These are phyloP conservation scores for Drosophila anceps DNA, from an alignment of 2,888 invertebrate genomes.

Conservation along the genomic window DNA sequence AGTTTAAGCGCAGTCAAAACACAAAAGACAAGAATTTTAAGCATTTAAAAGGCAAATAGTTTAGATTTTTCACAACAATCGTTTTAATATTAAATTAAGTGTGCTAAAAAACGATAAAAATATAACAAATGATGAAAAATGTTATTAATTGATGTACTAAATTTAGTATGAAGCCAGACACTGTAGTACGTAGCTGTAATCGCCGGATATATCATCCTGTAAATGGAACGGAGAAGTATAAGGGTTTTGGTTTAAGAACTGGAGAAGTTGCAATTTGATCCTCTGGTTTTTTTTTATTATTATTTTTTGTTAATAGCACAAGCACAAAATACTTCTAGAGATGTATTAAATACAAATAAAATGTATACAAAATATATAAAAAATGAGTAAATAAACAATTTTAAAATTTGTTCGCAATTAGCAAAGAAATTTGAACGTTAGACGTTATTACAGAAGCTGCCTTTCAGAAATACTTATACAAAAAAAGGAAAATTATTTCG, in stretches of 20 bases:
- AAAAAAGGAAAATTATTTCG: neutral
- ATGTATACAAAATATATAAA: constrained; percentile 75
- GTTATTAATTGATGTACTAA: constrained; percentile 15
- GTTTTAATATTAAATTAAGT: constrained; percentile 33
- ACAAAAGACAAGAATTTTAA: constrained; percentile 7
- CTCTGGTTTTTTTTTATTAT: constrained; percentile 56
- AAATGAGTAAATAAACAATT: constrained; percentile 40
- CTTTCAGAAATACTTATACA: constrained; percentile 31
- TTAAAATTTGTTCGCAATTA: constrained; percentile 10
- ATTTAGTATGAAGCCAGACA: constrained; percentile 81
- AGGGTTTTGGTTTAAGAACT: constrained; percentile 36
- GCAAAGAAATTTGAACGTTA: constrained; percentile 30
- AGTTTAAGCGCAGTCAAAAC: constrained; percentile 6
- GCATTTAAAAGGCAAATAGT: constrained; percentile 6
- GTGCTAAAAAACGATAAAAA: constrained; percentile 18
- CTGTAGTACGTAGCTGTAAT: constrained; percentile 89
- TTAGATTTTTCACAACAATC: constrained; percentile 17
- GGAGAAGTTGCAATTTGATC: constrained; percentile 11
- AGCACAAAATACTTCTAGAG: constrained; percentile 61
- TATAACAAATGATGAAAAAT: constrained; percentile 36
- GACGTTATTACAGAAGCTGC: constrained; percentile 48
- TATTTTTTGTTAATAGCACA: constrained; percentile 68
- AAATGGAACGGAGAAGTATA: constrained; percentile 49
- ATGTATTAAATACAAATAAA: constrained; percentile 55
- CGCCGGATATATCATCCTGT: constrained; percentile 89